phyloP scores from a whole-genome alignment of 2,888 invertebrate genomes.

The Rapana venosa region DNA sequence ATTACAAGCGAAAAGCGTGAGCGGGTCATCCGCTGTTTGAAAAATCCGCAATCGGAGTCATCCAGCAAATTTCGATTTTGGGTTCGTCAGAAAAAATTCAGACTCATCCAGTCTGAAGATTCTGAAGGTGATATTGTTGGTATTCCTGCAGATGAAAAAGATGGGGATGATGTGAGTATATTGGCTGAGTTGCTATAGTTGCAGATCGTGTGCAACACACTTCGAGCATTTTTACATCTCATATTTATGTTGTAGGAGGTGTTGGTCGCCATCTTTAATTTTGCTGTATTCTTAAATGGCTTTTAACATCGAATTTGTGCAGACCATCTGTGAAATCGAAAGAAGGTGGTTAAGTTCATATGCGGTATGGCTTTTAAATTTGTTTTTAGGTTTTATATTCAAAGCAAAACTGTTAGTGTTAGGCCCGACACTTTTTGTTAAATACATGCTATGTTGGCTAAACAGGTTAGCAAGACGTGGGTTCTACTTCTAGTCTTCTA shows the following conservation, averaged over 20 bases:
- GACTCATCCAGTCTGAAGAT: slow-evolving; percentile 54
- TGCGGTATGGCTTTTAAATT: too few relatives aligned
- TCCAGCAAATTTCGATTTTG: slow-evolving; percentile 54
- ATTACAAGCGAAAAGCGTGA: slow-evolving; percentile 46
- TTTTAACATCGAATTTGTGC: background rate
- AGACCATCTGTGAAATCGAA: slow-evolving; percentile 38
- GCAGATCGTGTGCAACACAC: background rate
- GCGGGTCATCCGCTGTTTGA: slow-evolving; percentile 50
- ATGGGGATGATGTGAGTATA: slow-evolving; percentile 48
- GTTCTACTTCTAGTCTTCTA: too few relatives aligned
- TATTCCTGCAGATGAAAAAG: slow-evolving; percentile 48
- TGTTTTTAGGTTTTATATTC: too few relatives aligned
- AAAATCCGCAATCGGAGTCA: slow-evolving; percentile 47
- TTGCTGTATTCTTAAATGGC: slow-evolving; percentile 40
- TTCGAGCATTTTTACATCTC: background rate
- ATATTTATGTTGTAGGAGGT: background rate
- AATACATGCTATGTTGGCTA: too few relatives aligned
- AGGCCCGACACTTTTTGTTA: too few relatives aligned
- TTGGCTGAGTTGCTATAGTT: background rate
- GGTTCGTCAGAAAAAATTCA: slow-evolving; percentile 53
- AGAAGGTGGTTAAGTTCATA: background rate
- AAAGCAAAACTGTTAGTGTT: too few relatives aligned
- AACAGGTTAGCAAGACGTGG: too few relatives aligned
- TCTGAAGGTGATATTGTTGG: slow-evolving; percentile 51
- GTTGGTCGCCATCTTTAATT: slow-evolving; percentile 42